Evolutionary conservation across 2,113 vertebrate species (phyloP), one percentile per base, ranked within the genome.

Genomic region (Myodes glareolus): DNA sequence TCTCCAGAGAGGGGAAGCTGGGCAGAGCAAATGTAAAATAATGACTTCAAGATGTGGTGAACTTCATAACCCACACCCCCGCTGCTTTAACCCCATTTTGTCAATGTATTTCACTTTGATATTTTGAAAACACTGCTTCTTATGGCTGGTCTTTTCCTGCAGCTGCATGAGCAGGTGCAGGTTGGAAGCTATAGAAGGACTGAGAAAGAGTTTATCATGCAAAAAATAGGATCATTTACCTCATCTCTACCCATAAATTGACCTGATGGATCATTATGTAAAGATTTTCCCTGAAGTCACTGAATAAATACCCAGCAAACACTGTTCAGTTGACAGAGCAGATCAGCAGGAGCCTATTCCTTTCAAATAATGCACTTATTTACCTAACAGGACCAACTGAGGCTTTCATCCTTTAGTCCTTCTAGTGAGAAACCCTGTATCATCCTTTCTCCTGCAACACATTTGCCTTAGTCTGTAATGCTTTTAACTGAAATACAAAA

Each of bases 131-230:
- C 31, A 50, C 31, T 21, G 12, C 16, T 73, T 88, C 65, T 45
- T 86, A 27, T 42, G 76, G 19, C 47, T 68, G 1, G 88, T 36
- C 50, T 27, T 52, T 73, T 58, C 1, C 67, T 95, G 92, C 95
- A 97, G 94, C 92, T 98, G 94, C 88, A 68, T 45, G 91, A 81
- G 17, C 92, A 98, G 96, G 90, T 97, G 96, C 94, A 95, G 33
- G 42, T 94, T 85, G 81, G 88, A 91, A 82, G 65, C 45, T 85
- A 29, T 77, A 25, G 52, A 82, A 88, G n/a, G 36, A 29, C 84
- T 84, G 90, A 70, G 80, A 92, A 65, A 55, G 73, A 95, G 80
- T 96, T 96, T 92, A 91, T 96, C 96, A 96, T 95, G 80, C 77
- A 97, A 97, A 97, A 87, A 97, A 82, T 89, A 63, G 81, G 58